Conservation (phyloP, 2,888 invertebrate species). For the Limnephilus marmoratus region DNA sequence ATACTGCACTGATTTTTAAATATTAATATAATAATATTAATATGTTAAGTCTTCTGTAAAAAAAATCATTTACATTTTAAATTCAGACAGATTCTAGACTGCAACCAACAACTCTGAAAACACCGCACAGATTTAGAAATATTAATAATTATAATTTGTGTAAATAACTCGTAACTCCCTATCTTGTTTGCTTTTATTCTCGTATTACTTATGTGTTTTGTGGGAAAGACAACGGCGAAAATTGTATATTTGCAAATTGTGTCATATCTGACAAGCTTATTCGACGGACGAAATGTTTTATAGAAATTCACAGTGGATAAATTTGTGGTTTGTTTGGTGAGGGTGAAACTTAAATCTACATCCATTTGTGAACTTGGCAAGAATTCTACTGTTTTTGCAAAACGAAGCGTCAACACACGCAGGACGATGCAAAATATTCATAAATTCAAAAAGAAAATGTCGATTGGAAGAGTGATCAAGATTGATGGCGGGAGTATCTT, state of each 20-base stretch:
- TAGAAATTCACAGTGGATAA: background rate
- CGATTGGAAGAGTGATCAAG: slow-evolving; percentile 35
- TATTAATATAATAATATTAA: too few relatives aligned
- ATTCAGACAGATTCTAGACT: too few relatives aligned
- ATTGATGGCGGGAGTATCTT: slow-evolving; percentile 33
- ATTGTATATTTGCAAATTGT: background rate
- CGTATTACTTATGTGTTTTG: too few relatives aligned
- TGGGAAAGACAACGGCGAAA: background rate
- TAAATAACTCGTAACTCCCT: too few relatives aligned
- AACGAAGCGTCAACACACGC: background rate
- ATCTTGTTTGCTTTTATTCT: too few relatives aligned
- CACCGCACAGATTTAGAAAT: too few relatives aligned
- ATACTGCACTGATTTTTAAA: too few relatives aligned
- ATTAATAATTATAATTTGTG: too few relatives aligned
- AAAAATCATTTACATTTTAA: too few relatives aligned
- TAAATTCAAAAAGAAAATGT: slow-evolving; percentile 23
- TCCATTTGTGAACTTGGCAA: background rate
- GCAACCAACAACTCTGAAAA: too few relatives aligned
- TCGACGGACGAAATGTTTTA: too few relatives aligned
- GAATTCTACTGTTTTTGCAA: background rate
- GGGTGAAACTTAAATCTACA: background rate
- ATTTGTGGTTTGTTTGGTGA: background rate
- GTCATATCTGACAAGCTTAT: background rate
- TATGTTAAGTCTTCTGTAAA: too few relatives aligned
- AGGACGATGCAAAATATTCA: slow-evolving; percentile 22